Percentiles rank a stretch among this genome's conserved stretches.
Conservation (phyloP, 92 coral and sea anemone species). For the Parazoanthus atlanticus region DNA sequence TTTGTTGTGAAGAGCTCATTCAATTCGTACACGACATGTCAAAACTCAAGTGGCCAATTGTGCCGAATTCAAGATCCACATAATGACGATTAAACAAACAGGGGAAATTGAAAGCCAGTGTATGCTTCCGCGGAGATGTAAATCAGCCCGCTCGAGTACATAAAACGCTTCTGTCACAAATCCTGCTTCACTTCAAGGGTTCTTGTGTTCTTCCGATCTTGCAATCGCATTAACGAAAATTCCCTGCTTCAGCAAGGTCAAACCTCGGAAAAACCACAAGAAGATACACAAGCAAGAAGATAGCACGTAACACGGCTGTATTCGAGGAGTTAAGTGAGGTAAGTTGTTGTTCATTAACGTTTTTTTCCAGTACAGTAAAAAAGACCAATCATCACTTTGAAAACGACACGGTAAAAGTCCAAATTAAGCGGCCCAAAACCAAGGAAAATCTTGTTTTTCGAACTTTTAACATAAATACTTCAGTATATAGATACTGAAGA, state of each 20-base stretch:
- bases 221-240: neutral
- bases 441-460: neutral
- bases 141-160: constrained; percentile 27
- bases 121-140: constrained; percentile 37
- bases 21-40: constrained; percentile 21
- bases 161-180: constrained; percentile 26
- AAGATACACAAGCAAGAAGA: neutral
- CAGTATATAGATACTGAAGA: no score
- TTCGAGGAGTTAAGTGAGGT: neutral
- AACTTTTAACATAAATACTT: no score
- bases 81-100: constrained; percentile 46
- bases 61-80: constrained; percentile 39
- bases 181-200: constrained; percentile 6
- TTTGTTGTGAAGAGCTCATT: constrained; percentile 29
- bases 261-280: neutral
- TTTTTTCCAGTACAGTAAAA: neutral
- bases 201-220: neutral
- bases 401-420: neutral
- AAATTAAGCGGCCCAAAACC: neutral
- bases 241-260: neutral
- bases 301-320: neutral
- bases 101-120: constrained; percentile 37
- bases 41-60: constrained; percentile 49
- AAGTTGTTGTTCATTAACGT: neutral
- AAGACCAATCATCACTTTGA: neutral